phyloP scores from a whole-genome alignment of 2,797 vertebrate genomes.

The Catharus ustulatus region DNA sequence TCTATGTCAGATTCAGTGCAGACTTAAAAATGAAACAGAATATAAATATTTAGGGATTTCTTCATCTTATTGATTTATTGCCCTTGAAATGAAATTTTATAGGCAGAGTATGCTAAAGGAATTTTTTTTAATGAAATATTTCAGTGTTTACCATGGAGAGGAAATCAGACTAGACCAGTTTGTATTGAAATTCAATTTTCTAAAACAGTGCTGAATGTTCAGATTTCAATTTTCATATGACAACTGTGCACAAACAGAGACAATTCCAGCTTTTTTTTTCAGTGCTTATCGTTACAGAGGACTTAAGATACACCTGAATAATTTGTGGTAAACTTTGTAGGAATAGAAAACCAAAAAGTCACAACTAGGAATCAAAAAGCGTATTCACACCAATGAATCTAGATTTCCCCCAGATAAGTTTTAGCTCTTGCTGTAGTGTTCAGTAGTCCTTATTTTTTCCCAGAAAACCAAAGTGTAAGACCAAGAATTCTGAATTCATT shows the following conservation, averaged over 20 bases:
- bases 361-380: not conserved
- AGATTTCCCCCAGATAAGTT: not conserved
- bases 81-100: not conserved
- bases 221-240: not conserved
- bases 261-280: not conserved
- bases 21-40: not conserved
- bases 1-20: not conserved
- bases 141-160: not conserved
- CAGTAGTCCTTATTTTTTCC: not conserved
- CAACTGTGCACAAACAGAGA: not conserved
- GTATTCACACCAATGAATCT: not conserved
- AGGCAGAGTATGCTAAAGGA: not conserved
- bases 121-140: not conserved
- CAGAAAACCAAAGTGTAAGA: not conserved
- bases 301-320: not conserved
- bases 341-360: not conserved
- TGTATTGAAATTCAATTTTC: not conserved
- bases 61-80: not conserved
- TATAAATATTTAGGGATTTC: not conserved
- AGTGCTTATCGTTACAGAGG: not conserved
- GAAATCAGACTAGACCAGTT: not conserved
- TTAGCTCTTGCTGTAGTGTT: not conserved
- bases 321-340: not conserved
- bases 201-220: not conserved
- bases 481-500: not conserved